Conservation (phyloP, 2,888 invertebrate genomes). For the Drosophila limbata region DNA sequence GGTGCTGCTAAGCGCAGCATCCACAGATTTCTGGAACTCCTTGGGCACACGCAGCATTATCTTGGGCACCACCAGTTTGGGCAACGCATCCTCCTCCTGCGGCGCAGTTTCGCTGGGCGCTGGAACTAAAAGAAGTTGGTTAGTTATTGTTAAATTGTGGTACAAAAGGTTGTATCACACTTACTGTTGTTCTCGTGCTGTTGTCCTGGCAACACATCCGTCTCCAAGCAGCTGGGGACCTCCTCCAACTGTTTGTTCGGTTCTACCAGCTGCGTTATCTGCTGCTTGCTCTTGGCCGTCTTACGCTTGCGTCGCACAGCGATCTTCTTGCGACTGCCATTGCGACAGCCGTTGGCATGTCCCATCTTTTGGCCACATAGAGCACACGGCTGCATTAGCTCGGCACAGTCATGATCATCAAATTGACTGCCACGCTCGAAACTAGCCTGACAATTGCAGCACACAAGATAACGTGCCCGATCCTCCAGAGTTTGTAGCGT, state of each 20-base stretch:
- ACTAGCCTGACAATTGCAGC: conserved; percentile 92
- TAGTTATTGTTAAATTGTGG: neutral
- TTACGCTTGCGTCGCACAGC: conserved; percentile 30
- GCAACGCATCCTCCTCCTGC: conserved; percentile 43
- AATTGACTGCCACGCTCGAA: conserved; percentile 92
- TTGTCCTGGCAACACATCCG: neutral
- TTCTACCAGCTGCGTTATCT: neutral
- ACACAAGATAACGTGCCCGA: conserved; percentile 89
- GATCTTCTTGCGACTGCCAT: conserved; percentile 43
- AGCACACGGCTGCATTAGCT: conserved; percentile 83
- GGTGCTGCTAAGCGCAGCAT: conserved; percentile 83
- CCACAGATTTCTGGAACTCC: conserved; percentile 86
- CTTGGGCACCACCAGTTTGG: conserved; percentile 87
- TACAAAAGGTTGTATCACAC: neutral
- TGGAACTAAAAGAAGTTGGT: conserved; percentile 47
- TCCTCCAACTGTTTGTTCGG: conserved; percentile 3
- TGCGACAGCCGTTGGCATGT: conserved; percentile 84
- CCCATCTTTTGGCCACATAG: conserved; percentile 84
- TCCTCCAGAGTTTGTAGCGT: conserved; percentile 87
- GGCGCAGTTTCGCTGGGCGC: conserved; percentile 30
- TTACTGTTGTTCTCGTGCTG: conserved; percentile 56
- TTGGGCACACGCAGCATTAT: conserved; percentile 89
- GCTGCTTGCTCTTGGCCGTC: conserved; percentile 22
- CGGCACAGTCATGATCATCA: conserved; percentile 89
- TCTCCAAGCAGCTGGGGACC: conserved; percentile 1